Percentiles rank a stretch among this genome's conserved stretches.
These are phyloP conservation scores for Dipodomys stephensi DNA, from an alignment of 2,113 vertebrate species.

Conservation along the genomic window DNA sequence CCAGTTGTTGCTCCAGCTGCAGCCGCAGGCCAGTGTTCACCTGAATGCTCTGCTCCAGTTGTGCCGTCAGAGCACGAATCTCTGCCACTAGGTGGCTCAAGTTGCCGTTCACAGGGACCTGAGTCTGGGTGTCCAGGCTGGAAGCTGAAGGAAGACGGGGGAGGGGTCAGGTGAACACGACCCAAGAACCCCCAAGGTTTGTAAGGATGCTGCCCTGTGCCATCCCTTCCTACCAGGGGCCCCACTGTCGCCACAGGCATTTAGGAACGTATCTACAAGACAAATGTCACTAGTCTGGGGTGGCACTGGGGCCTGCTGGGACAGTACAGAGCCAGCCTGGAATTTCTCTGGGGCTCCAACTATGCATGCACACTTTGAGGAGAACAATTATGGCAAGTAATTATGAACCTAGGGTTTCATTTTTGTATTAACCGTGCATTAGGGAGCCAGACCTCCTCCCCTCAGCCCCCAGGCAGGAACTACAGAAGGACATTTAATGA, in stretches of 20 bases:
- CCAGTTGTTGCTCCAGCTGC: slow-evolving; percentile 87
- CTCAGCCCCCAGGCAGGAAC: neutral
- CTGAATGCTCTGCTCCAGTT: slow-evolving; percentile 90
- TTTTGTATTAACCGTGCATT: neutral
- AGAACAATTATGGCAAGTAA: too few species aligned
- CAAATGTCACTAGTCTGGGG: neutral
- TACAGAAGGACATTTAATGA: neutral
- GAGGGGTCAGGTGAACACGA: neutral
- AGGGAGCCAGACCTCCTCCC: neutral
- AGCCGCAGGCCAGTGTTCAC: slow-evolving; percentile 88
- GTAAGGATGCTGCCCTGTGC: neutral
- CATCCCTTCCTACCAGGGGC: neutral
- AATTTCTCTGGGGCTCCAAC: neutral
- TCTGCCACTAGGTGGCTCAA: slow-evolving; percentile 87
- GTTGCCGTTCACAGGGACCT: slow-evolving; percentile 77
- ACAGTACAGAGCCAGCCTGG: neutral
- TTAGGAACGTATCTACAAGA: neutral
- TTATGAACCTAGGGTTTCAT: neutral
- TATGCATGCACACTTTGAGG: rapidly evolving
- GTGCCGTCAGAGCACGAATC: slow-evolving; percentile 88
- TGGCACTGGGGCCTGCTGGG: too few species aligned
- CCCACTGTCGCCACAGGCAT: neutral
- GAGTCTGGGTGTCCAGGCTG: slow-evolving; percentile 79
- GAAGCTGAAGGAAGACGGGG: slow-evolving; percentile 70
- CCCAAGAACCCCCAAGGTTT: neutral